Evolutionary conservation across 1,140 invertebrate genomes (phyloP), one percentile per base, ranked within the genome.

Genomic region (Whitmania pigra): DNA sequence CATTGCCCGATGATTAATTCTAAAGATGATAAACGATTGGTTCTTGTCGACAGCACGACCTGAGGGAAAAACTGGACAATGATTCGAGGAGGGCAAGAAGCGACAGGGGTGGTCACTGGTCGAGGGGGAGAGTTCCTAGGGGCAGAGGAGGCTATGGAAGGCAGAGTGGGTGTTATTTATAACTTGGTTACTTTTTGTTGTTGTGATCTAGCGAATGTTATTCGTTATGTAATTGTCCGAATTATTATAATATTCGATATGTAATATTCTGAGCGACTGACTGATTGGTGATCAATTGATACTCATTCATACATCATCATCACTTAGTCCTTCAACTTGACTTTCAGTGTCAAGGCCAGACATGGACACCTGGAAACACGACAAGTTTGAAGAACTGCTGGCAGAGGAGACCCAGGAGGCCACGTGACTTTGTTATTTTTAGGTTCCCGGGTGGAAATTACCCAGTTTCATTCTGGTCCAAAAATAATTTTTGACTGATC

Each of bases 381-480:
- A 71, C 53, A 71, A 71, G 69, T 71, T 54, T 31, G 40, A 71
- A 55, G 69, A 71, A n/a, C 36, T 71, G 15, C n/a, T 53, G 53
- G 53, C 40, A 1, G 57, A 63, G 11, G 69, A 54, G 0, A 53
- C 29, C 20, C 36, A 71, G 18, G 22, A 63, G 43, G 43, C 15
- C 15, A 49, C 15, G 43, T 49, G 43, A 49, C 43, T 49, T 11
- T n/a, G n/a, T n/a, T 36, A 36, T 36, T 49, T 49, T 49, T 49
- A 49, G 43, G 43, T 17, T 1, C 11, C 43, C 43, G 0, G 43
- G 43, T 17, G 15, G 43, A 17, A 49, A 49, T 36, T 36, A 6
- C 31, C 31, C 31, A 17, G 43, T 49, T 49, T 17, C 43, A 49
- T 49, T 49, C 43, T 49, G 43, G 11, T 49, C 43, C 43, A 49